Percentiles rank a stretch among this genome's conserved stretches.
Conservation (phyloP, 2,797 vertebrate genomes). For the Peromyscus eremicus region DNA sequence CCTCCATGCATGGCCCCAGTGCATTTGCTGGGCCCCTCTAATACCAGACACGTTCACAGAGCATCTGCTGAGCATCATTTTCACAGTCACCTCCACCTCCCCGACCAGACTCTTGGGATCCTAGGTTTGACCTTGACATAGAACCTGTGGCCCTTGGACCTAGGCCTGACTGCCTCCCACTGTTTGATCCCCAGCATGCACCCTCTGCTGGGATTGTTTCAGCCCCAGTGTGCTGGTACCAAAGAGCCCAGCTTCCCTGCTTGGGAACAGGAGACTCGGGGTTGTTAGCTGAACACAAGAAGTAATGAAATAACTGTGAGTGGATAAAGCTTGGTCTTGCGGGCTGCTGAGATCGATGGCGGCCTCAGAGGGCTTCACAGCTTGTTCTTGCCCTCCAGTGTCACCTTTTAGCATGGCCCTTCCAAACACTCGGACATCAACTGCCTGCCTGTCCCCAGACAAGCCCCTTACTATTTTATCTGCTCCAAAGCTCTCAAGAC, state of each 20-base stretch:
- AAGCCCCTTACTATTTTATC: not conserved
- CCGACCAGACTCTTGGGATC: constrained; percentile 54
- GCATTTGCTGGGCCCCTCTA: not conserved
- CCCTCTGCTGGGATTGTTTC: not conserved
- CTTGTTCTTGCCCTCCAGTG: not conserved
- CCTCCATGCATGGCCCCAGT: no score
- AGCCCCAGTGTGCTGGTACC: not conserved
- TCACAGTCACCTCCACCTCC: not conserved
- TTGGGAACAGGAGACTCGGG: not conserved
- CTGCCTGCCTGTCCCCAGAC: not conserved
- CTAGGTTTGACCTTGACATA: constrained; percentile 84
- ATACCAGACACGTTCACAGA: not conserved
- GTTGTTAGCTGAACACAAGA: not conserved
- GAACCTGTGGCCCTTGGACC: not conserved
- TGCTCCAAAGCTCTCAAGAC: not conserved
- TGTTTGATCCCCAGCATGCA: no score
- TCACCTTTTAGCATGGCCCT: not conserved
- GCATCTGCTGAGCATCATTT: rapidly evolving
- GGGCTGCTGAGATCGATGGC: not conserved
- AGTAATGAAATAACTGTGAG: not conserved
- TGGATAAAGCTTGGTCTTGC: rapidly evolving
- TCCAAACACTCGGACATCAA: no score
- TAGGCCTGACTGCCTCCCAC: not conserved
- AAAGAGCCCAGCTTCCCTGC: not conserved
- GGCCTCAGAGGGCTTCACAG: not conserved